A percentile compares a stretch with the other conserved stretches of the same genome.
These are phyloP conservation scores for Lacerta bilineata DNA, from an alignment of 2,797 vertebrate species.

Conservation along the genomic window DNA sequence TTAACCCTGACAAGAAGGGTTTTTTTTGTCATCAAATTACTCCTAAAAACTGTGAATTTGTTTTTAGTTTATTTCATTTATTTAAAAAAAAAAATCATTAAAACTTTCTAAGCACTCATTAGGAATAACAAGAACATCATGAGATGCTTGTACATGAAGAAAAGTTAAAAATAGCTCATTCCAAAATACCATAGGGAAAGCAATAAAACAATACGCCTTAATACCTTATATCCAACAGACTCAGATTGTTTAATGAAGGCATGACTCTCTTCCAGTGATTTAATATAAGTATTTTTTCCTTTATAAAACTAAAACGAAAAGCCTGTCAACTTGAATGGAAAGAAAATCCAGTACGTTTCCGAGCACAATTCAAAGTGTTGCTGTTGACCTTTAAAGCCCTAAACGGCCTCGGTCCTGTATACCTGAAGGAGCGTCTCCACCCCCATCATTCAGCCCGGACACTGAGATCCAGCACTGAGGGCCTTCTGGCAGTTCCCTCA, in stretches of 20 bases:
- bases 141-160: not conserved
- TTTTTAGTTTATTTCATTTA: not conserved
- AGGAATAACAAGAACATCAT: not conserved
- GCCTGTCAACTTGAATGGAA: not conserved
- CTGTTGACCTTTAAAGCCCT: no score
- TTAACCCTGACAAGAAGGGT: not conserved
- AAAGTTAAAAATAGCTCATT: not conserved
- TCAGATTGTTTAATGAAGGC: not conserved
- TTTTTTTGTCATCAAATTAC: constrained; percentile 31
- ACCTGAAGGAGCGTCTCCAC: no score
- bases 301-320: not conserved
- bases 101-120: not conserved
- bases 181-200: not conserved
- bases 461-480: no score
- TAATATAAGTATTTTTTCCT: not conserved
- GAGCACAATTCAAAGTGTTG: no score
- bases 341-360: not conserved
- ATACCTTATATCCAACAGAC: not conserved
- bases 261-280: not conserved
- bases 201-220: not conserved
- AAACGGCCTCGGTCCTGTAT: no score
- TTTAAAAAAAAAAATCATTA: not conserved
- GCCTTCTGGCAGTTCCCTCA: no score
- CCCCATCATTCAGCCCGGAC: no score
- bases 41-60: constrained; percentile 2